phyloP scores from a whole-genome alignment of 2,797 vertebrate species.

The Coendou prehensilis region DNA sequence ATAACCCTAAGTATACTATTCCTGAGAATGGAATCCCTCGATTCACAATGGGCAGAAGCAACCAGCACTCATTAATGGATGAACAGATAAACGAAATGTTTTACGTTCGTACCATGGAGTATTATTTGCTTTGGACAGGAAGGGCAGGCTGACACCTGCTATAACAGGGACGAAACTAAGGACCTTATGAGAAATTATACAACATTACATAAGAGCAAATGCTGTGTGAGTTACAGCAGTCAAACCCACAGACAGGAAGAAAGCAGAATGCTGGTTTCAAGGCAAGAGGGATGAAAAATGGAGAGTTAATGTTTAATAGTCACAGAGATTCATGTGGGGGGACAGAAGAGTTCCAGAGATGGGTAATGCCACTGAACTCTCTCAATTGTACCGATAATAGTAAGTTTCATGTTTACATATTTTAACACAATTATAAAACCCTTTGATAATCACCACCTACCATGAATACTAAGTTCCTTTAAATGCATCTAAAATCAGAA shows the following conservation, averaged over 20 bases:
- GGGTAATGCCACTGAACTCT: neutral
- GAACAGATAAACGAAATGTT: neutral
- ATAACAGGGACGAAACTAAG: neutral
- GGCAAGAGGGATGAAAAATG: accelerated
- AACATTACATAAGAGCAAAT: neutral
- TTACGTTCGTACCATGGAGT: neutral
- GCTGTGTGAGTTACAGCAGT: neutral
- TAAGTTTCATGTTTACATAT: neutral
- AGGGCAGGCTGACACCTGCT: neutral
- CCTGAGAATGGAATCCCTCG: neutral
- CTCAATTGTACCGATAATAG: neutral
- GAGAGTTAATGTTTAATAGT: neutral
- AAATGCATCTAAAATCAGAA: neutral
- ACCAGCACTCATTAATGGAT: neutral
- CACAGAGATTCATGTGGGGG: neutral
- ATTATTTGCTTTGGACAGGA: neutral
- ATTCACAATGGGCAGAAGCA: neutral
- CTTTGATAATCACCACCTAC: neutral
- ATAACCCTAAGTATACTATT: neutral
- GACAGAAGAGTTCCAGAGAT: neutral
- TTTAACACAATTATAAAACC: neutral
- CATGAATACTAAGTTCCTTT: neutral
- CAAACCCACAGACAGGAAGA: neutral
- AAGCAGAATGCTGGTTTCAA: neutral
- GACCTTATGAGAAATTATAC: neutral